Conservation (phyloP, 2,888 invertebrate genomes). For the Apamea monoglypha region DNA sequence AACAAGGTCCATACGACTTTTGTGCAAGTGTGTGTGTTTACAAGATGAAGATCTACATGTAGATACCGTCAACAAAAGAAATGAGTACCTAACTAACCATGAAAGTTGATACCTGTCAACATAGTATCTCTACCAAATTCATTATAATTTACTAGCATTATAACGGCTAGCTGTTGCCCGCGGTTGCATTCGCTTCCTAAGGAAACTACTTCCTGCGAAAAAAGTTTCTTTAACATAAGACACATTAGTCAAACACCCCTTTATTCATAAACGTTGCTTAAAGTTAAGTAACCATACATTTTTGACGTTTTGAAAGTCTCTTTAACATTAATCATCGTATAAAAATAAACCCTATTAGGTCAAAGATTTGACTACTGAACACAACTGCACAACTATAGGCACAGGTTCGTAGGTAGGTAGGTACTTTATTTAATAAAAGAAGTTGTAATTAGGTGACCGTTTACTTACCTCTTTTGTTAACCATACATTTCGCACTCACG, state of each 20-base stretch:
- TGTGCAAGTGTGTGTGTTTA: slow-evolving; percentile 37
- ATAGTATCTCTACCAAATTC: not conserved
- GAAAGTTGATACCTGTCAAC: not conserved
- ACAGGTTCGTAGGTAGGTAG: no score
- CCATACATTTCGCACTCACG: slow-evolving; percentile 63
- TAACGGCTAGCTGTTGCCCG: not conserved
- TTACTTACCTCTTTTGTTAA: slow-evolving; percentile 15
- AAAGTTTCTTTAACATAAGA: not conserved
- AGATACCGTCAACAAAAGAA: slow-evolving; percentile 27
- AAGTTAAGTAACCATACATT: no score
- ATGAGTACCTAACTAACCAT: not conserved
- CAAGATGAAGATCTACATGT: slow-evolving; percentile 49
- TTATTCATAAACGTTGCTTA: no score
- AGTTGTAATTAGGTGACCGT: not conserved
- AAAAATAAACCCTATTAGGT: no score
- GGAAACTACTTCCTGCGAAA: not conserved
- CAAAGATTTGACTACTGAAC: not conserved
- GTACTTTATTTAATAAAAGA: not conserved
- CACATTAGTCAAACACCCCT: no score
- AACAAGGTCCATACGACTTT: slow-evolving; percentile 14
- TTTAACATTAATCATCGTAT: no score
- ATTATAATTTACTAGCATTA: not conserved
- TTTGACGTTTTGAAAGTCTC: no score
- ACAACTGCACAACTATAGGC: not conserved
- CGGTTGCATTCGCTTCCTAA: not conserved